Percentiles rank a stretch among this genome's conserved stretches.
These are phyloP conservation scores for Bombus pascuorum DNA, from an alignment of 1,140 invertebrate genomes.

Conservation along the genomic window DNA sequence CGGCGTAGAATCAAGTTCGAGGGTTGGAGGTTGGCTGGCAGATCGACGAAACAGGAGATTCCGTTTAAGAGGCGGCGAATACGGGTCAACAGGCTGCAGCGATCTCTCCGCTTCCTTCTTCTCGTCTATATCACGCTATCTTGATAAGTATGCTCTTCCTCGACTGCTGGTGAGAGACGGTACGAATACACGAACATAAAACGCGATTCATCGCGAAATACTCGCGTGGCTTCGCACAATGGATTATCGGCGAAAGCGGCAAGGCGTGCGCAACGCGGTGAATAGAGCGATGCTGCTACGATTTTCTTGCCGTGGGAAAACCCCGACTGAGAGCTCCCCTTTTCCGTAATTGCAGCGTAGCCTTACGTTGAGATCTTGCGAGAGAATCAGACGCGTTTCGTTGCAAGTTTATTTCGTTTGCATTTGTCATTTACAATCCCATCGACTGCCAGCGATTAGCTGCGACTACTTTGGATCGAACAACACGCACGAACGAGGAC, in stretches of 20 bases:
- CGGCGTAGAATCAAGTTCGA: constrained; percentile 1
- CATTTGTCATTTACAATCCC: too few relatives aligned
- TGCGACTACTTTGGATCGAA: too few relatives aligned
- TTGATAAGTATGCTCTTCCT: constrained; percentile 46
- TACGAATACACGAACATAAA: constrained; percentile 31
- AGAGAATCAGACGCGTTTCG: too few relatives aligned
- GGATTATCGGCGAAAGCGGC: constrained; percentile 35
- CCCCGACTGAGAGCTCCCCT: background rate
- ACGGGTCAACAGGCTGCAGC: constrained; percentile 61
- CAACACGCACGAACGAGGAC: too few relatives aligned
- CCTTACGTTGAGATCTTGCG: too few relatives aligned
- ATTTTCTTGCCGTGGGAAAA: background rate
- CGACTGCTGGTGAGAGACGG: background rate
- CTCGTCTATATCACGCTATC: constrained; percentile 41
- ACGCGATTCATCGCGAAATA: constrained; percentile 39
- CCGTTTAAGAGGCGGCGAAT: constrained; percentile 52
- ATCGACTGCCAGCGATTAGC: too few relatives aligned
- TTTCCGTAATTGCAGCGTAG: background rate
- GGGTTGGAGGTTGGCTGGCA: background rate
- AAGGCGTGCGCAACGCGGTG: background rate
- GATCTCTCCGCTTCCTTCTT: constrained; percentile 29
- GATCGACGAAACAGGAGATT: constrained; percentile 26
- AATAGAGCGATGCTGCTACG: background rate
- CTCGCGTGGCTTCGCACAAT: background rate
- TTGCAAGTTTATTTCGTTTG: too few relatives aligned